These are phyloP conservation scores for Danaus plexippus DNA, from an alignment of 1,140 invertebrate species.

Conservation along the genomic window DNA sequence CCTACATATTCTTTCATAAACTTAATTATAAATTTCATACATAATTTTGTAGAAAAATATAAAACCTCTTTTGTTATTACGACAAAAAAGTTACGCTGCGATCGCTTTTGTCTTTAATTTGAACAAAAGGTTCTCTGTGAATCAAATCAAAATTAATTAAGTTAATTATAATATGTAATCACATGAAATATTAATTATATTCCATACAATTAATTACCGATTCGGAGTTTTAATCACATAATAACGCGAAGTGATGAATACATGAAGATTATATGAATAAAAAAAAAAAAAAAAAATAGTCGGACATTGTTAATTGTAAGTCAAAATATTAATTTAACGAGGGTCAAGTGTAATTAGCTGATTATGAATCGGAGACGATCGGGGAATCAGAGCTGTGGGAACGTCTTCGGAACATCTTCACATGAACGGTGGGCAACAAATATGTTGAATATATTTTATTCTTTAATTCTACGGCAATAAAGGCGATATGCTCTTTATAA, in stretches of 20 bases:
- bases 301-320: not conserved
- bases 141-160: too few relatives aligned
- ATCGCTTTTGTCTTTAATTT: too few relatives aligned
- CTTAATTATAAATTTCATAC: not conserved
- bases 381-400: conserved; percentile 65
- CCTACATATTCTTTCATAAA: not conserved
- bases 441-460: conserved; percentile 3
- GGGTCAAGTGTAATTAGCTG: conserved; percentile 57
- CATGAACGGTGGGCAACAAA: conserved; percentile 32
- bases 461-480: conserved; percentile 9
- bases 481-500: not conserved
- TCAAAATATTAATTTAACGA: conserved; percentile 44
- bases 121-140: too few relatives aligned
- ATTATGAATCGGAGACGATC: conserved; percentile 64
- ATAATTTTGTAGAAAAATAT: not conserved
- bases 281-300: too few relatives aligned
- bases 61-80: too few relatives aligned
- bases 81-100: too few relatives aligned
- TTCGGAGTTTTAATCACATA: too few relatives aligned
- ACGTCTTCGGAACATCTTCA: conserved; percentile 68
- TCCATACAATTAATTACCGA: too few relatives aligned
- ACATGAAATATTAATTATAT: too few relatives aligned
- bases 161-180: too few relatives aligned
- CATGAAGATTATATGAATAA: too few relatives aligned
- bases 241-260: too few relatives aligned